Evolutionary conservation across 2,888 invertebrate species (phyloP).

Genomic region (Boloria euphrosyne): DNA sequence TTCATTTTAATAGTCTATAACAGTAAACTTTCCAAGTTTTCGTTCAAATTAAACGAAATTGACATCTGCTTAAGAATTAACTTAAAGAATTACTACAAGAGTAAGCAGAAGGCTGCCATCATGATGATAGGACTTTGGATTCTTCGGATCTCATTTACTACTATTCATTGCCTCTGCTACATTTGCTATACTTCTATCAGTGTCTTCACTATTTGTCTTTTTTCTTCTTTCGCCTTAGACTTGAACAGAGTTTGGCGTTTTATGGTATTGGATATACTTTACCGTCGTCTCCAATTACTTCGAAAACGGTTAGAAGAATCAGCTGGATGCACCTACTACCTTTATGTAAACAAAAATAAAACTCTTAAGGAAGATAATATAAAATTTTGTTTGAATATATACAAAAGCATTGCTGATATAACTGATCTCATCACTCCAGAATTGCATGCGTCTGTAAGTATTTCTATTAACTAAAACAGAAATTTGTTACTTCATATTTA

Average conservation of each 20-base stretch:
- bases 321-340: conserved; percentile 55
- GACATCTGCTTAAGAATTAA: conserved; percentile 61
- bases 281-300: conserved; percentile 60
- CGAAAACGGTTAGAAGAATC: conserved; percentile 59
- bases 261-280: conserved; percentile 58
- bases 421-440: conserved; percentile 63
- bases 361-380: conserved; percentile 60
- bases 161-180: conserved; percentile 51
- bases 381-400: conserved; percentile 57
- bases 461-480: conserved; percentile 11
- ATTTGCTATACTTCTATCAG: conserved; percentile 48
- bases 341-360: conserved; percentile 61
- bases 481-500: not conserved
- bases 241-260: conserved; percentile 68
- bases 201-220: conserved; percentile 53
- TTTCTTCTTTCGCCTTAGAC: conserved; percentile 63
- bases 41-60: conserved; percentile 50
- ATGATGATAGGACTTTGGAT: conserved; percentile 52
- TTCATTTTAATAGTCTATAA: conserved; percentile 52
- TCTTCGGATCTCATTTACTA: conserved; percentile 53
- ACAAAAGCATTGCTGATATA: conserved; percentile 61
- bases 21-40: conserved; percentile 52
- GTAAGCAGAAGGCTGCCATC: conserved; percentile 47
- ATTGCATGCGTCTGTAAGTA: conserved; percentile 64
- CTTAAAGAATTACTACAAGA: conserved; percentile 46